phyloP scores from a whole-genome alignment of 1,140 invertebrate species.

The Phymorhynchus buccinoides region DNA sequence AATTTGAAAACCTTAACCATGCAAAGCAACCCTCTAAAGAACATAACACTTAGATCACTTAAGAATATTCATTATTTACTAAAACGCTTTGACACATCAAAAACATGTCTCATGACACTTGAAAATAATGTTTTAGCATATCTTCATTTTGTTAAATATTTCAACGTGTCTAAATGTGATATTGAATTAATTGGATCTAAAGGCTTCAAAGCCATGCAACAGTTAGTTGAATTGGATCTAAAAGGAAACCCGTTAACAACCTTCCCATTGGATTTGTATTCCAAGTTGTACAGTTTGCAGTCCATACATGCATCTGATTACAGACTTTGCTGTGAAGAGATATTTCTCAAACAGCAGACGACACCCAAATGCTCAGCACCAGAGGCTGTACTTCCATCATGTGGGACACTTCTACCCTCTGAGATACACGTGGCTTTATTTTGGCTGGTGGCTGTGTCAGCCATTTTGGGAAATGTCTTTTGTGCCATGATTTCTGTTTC shows the following conservation, averaged over 20 bases:
- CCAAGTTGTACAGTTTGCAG: slow-evolving; percentile 4
- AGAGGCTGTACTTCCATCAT: no score
- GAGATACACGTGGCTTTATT: no score
- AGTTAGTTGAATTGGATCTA: background rate
- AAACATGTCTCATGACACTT: background rate
- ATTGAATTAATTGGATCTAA: background rate
- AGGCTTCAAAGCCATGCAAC: background rate
- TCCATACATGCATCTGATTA: no score
- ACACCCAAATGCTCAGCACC: no score
- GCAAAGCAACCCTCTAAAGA: slow-evolving; percentile 14
- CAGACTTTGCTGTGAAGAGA: no score
- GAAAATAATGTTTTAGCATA: slow-evolving; percentile 16
- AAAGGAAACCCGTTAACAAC: background rate
- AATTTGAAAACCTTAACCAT: slow-evolving; percentile 35
- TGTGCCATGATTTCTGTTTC: no score
- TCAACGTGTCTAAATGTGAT: background rate
- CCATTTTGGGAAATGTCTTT: no score
- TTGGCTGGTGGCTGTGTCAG: no score
- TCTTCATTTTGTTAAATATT: background rate
- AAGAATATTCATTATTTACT: no score
- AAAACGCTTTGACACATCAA: background rate
- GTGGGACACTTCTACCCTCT: no score
- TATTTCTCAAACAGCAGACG: no score
- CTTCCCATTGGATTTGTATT: slow-evolving; percentile 31
- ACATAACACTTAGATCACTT: background rate